phyloP scores from a whole-genome alignment of 2,888 invertebrate species.

The Suillia variegata region DNA sequence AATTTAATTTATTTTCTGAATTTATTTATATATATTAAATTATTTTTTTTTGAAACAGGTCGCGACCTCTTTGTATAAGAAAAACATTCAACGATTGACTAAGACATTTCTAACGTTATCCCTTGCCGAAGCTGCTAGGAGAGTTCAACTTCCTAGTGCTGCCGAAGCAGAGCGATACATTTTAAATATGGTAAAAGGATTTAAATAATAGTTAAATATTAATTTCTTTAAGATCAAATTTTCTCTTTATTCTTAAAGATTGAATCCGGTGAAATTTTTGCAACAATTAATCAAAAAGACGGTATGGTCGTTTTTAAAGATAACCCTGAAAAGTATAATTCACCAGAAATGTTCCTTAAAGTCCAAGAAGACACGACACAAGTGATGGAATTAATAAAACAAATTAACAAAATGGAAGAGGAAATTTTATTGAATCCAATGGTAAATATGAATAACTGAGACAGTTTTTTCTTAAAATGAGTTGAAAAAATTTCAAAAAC shows the following conservation, averaged over 20 bases:
- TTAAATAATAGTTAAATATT: conserved; percentile 6
- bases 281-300: conserved; percentile 95
- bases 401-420: conserved; percentile 91
- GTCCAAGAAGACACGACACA: conserved; percentile 85
- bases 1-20: too few relatives aligned
- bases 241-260: too few relatives aligned
- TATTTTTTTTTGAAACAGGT: too few relatives aligned
- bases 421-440: conserved; percentile 92
- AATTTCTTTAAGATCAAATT: not conserved
- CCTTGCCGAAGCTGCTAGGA: conserved; percentile 75
- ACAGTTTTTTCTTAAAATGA: not conserved
- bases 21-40: too few relatives aligned
- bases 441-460: conserved; percentile 56
- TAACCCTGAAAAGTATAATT: conserved; percentile 93
- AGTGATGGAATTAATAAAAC: conserved; percentile 86
- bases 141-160: conserved; percentile 84
- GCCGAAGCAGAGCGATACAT: conserved; percentile 92
- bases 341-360: conserved; percentile 83
- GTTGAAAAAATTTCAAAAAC: not conserved
- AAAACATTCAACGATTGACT: conserved; percentile 94
- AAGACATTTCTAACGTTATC: conserved; percentile 75
- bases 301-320: conserved; percentile 98
- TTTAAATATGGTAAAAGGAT: conserved; percentile 83
- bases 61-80: conserved; percentile 86
- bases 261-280: conserved; percentile 95